Base-by-base conservation (phyloP, 1,140 invertebrate genomes). In the Nixonia krombeini region DNA sequence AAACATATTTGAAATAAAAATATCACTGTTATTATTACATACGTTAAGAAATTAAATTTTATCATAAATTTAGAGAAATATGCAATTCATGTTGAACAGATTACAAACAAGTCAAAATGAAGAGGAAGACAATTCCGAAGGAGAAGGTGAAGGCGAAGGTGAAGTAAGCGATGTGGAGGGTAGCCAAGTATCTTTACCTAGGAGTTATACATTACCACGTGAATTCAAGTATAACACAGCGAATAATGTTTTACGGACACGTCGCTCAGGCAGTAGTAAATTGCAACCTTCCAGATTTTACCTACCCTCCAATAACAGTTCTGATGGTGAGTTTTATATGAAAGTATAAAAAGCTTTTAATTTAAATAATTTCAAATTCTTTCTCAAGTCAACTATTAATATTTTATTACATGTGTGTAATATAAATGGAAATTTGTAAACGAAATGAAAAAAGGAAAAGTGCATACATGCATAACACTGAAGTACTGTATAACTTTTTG, bases 161-260 rank as follows among this genome's bases (percentile, higher is more conserved):
- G 79, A 83, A 45, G 40, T 79, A 0, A 85, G 83, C 42, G 83
- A 85, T 35, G 75, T 83, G 56, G 81, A 84, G 42, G 82, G 84
- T 37, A 84, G 83, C 58, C 81, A 92, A 84, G 87, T 94, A 41
- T 94, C 92, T 0, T 78, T 94, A 10, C 93, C 93, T 0, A 87
- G 93, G 21, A 94, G 92, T 15, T 94, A 94, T 74, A 95, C 93
- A 0, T 81, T 95, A 8, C 93, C 93, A 0, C 88, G 93, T 17
- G 92, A 95, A 81, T 94, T 94, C 79, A 92, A 92, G 69, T 94
- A 94, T 82, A 92, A 92, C 82, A 75, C 77, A 61, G 55, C 77
- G 5, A 78, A 75, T 35, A 76, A 74, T 37, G 47, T 25, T 12
- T 45, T 47, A 18, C 83, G 91, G 45, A 87, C 90, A 52, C 87